phyloP scores from a whole-genome alignment of 2,888 invertebrate species.

The Sicus ferrugineus region DNA sequence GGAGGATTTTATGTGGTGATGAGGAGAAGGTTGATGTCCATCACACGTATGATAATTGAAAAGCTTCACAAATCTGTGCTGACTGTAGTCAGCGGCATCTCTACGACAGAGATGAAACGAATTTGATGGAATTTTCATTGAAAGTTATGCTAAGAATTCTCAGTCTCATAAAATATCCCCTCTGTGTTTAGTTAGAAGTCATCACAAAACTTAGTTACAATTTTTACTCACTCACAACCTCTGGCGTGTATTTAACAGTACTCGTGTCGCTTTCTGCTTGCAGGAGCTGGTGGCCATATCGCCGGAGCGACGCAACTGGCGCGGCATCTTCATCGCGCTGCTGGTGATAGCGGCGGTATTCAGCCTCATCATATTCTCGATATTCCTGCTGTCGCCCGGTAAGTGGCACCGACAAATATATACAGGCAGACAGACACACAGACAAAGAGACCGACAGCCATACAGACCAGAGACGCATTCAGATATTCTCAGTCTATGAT shows the following conservation, averaged over 20 bases:
- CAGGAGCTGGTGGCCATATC: conserved; percentile 90
- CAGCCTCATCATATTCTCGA: conserved; percentile 89
- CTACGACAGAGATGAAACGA: too few species aligned
- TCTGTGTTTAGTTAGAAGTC: too few species aligned
- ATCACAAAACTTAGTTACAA: too few species aligned
- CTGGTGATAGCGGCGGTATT: conserved; percentile 89
- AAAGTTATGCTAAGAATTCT: too few species aligned
- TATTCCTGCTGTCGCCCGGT: conserved; percentile 85
- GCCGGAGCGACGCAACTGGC: conserved; percentile 91
- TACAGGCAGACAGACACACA: neutral
- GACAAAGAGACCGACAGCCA: neutral
- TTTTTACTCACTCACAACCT: too few species aligned
- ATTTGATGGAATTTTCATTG: too few species aligned
- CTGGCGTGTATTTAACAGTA: neutral
- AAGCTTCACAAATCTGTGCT: too few species aligned
- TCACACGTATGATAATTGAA: too few species aligned
- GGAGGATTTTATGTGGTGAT: too few species aligned
- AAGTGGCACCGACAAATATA: conserved; percentile 33
- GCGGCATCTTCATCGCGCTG: conserved; percentile 90
- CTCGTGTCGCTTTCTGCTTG: conserved; percentile 40
- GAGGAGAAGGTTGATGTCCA: too few species aligned
- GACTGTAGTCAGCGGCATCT: too few species aligned
- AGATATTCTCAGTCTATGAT: neutral
- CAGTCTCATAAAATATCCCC: too few species aligned
- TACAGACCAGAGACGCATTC: neutral